These are phyloP conservation scores for Diadegma fenestrale DNA, from an alignment of 2,888 invertebrate genomes.

Conservation along the genomic window DNA sequence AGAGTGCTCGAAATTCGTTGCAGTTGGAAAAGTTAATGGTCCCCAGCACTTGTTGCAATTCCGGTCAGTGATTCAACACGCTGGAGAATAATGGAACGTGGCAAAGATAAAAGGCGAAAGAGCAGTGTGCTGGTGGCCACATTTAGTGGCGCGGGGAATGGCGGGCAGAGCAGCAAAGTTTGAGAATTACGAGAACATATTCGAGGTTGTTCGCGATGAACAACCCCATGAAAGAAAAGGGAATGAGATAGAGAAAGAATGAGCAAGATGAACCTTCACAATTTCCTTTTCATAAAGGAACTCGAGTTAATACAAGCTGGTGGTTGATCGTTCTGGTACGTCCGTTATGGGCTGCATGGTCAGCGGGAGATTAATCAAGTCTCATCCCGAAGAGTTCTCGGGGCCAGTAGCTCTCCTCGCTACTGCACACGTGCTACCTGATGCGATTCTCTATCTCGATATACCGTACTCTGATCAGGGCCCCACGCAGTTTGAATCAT, in stretches of 20 bases:
- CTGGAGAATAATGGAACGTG: conserved; percentile 57
- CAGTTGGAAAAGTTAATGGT: background rate
- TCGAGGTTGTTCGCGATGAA: conserved; percentile 43
- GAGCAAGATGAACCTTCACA: conserved; percentile 60
- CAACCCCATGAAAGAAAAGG: background rate
- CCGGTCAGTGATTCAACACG: conserved; percentile 47
- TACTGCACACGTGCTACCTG: conserved; percentile 65
- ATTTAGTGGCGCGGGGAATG: conserved; percentile 19
- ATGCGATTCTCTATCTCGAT: conserved; percentile 64
- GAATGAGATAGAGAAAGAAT: conserved; percentile 41
- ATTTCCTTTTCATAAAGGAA: conserved; percentile 67
- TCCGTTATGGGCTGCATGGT: conserved; percentile 58
- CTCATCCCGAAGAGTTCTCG: conserved; percentile 37
- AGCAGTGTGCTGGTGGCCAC: conserved; percentile 18
- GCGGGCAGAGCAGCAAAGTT: conserved; percentile 35
- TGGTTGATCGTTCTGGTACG: conserved; percentile 55
- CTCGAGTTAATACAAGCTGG: conserved; percentile 62
- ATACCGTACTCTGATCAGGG: conserved; percentile 48
- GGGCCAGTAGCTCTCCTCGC: conserved; percentile 50
- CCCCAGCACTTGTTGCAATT: background rate
- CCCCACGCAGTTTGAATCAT: conserved; percentile 59
- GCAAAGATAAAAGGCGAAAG: conserved; percentile 47
- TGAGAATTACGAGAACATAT: conserved; percentile 34
- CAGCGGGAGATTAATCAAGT: conserved; percentile 70
- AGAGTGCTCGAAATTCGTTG: conserved; percentile 9